These are phyloP conservation scores for Amiota minor DNA, from an alignment of 2,888 invertebrate genomes.

Conservation along the genomic window DNA sequence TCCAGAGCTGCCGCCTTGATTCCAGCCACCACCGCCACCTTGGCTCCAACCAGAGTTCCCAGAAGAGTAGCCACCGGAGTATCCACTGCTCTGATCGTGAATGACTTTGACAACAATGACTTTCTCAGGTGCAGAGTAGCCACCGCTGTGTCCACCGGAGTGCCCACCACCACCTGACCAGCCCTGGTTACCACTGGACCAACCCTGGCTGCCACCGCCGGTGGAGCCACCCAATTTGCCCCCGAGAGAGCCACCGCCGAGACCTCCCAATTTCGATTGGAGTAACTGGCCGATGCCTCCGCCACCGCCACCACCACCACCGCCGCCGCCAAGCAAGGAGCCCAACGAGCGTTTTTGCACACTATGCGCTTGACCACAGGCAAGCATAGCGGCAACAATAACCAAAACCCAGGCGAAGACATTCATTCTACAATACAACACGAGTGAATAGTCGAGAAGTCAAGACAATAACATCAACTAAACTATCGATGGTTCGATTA, in stretches of 20 bases:
- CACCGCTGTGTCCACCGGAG: slow-evolving; percentile 46
- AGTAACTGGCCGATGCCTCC: slow-evolving; percentile 53
- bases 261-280: slow-evolving; percentile 54
- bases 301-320: slow-evolving; percentile 49
- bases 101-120: background rate
- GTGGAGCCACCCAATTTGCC: slow-evolving; percentile 45
- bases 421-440: slow-evolving; percentile 53
- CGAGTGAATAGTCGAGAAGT: no score
- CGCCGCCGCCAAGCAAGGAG: slow-evolving; percentile 51
- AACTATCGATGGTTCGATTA: no score
- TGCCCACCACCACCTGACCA: slow-evolving; percentile 41
- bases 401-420: slow-evolving; percentile 59
- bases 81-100: slow-evolving; percentile 41
- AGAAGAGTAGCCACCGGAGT: slow-evolving; percentile 41
- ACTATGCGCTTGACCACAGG: slow-evolving; percentile 52
- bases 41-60: slow-evolving; percentile 36
- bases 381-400: slow-evolving; percentile 57
- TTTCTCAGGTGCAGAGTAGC: slow-evolving; percentile 33
- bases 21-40: slow-evolving; percentile 27
- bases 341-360: slow-evolving; percentile 55
- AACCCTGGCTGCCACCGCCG: slow-evolving; percentile 32
- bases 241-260: slow-evolving; percentile 44
- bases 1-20: slow-evolving; percentile 43
- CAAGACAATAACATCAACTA: no score
- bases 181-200: background rate